Evolutionary conservation across 1,140 invertebrate species (phyloP).

Genomic region (Aphaenogaster floridana): DNA sequence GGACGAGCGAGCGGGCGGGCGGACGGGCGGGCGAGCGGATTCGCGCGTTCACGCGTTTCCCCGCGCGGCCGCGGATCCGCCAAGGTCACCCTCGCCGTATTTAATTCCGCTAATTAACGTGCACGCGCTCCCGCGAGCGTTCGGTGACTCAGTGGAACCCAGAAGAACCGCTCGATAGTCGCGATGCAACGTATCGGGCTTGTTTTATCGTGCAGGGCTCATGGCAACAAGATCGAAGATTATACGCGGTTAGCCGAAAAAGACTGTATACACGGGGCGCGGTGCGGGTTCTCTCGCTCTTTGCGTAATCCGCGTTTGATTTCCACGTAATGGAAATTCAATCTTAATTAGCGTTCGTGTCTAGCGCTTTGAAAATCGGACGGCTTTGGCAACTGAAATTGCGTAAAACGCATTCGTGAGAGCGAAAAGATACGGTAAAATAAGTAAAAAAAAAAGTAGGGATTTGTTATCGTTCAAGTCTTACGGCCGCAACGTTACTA

Average conservation of each 20-base stretch:
- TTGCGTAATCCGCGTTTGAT: conserved; percentile 47
- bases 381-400: neutral
- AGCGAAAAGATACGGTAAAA: neutral
- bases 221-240: conserved; percentile 62
- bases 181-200: conserved; percentile 49
- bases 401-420: neutral
- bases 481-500: neutral
- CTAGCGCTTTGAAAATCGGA: conserved; percentile 1
- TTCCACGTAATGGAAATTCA: conserved; percentile 40
- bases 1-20: neutral
- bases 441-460: neutral
- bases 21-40: neutral
- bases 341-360: conserved; percentile 9
- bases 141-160: conserved; percentile 52
- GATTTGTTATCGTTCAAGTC: neutral
- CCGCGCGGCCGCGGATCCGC: conserved; percentile 6
- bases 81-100: conserved; percentile 31
- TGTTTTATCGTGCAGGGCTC: conserved; percentile 54
- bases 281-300: neutral
- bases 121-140: conserved; percentile 45
- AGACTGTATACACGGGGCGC: neutral
- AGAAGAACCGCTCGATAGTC: conserved; percentile 58
- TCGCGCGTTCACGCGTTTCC: conserved; percentile 9
- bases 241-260: conserved; percentile 40
- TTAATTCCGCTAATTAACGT: conserved; percentile 62